These are phyloP conservation scores for Sclerurus mexicanus DNA, from an alignment of 2,113 vertebrate genomes.

Conservation along the genomic window DNA sequence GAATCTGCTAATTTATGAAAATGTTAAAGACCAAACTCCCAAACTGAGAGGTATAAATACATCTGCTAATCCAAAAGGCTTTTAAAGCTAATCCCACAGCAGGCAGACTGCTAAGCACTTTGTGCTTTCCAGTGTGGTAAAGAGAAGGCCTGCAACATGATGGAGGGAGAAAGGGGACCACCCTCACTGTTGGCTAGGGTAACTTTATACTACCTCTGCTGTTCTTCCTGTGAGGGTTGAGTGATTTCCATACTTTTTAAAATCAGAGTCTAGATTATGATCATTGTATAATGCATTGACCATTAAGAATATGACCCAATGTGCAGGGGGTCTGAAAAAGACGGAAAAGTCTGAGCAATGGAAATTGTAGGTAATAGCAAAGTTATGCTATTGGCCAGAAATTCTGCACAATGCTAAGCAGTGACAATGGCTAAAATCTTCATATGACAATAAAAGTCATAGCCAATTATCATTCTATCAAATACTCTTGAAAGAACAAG, in stretches of 20 bases:
- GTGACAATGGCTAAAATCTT: background rate
- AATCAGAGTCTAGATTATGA: background rate
- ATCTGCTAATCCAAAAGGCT: background rate
- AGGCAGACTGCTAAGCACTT: background rate
- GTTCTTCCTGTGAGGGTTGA: background rate
- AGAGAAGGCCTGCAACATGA: background rate
- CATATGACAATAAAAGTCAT: background rate
- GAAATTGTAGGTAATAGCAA: background rate
- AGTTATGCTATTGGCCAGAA: background rate
- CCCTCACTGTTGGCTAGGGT: background rate
- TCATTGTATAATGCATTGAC: background rate
- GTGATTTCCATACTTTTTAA: background rate
- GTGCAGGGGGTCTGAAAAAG: background rate
- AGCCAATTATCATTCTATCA: background rate
- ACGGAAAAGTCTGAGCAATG: background rate
- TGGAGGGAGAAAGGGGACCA: background rate
- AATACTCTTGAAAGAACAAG: background rate
- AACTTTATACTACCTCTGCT: background rate
- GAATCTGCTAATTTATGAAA: background rate
- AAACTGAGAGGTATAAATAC: background rate
- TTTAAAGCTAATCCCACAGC: background rate
- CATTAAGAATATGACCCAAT: background rate
- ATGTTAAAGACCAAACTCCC: background rate
- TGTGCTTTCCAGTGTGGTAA: background rate
- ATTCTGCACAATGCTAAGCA: background rate